Evolutionary conservation across 2,888 invertebrate genomes (phyloP).

Genomic region (Rhagonycha fulva): DNA sequence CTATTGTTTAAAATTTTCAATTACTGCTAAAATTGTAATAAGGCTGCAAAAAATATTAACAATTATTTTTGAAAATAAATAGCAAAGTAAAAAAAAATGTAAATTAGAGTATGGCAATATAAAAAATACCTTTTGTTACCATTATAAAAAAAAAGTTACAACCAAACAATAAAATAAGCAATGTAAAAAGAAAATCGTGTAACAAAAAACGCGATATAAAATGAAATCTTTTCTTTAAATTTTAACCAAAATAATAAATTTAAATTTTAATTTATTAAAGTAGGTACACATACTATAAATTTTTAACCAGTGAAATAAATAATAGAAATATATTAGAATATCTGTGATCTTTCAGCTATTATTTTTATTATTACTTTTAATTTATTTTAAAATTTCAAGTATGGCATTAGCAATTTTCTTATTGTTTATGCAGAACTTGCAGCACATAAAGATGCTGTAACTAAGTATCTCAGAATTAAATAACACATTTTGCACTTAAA

Average conservation of each 20-base stretch:
- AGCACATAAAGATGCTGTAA: slow-evolving; percentile 14
- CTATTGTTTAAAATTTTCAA: not conserved
- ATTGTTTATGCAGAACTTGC: not conserved
- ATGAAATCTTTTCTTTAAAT: not conserved
- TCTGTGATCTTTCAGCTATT: no score
- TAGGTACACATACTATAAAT: no score
- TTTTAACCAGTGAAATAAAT: no score
- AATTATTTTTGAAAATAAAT: not conserved
- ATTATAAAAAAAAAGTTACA: not conserved
- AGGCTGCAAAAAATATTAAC: not conserved
- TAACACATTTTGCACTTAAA: slow-evolving; percentile 38
- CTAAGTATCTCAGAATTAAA: slow-evolving; percentile 26
- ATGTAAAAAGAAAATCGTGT: not conserved
- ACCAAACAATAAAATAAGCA: not conserved
- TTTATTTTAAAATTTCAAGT: not conserved
- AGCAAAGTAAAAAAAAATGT: not conserved
- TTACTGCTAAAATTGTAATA: not conserved
- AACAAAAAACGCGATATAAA: not conserved
- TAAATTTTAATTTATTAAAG: not conserved
- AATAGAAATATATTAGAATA: no score
- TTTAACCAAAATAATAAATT: not conserved
- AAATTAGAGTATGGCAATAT: not conserved
- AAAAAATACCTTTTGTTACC: not conserved
- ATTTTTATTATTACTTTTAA: no score
- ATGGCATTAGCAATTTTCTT: not conserved